Conservation (phyloP, 2,888 invertebrate species). For the Zonitis immaculata region DNA sequence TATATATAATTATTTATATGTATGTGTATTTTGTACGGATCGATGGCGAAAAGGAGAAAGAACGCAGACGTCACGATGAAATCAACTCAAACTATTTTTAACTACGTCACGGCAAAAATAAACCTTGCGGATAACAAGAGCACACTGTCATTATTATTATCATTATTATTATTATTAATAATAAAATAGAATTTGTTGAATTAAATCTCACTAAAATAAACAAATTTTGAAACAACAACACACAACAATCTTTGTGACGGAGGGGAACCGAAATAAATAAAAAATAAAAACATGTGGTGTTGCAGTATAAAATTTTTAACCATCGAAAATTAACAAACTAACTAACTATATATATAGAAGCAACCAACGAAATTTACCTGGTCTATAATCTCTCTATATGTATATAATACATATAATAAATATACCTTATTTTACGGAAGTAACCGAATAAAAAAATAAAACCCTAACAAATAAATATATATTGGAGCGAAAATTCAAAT, state of each 20-base stretch:
- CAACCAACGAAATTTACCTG: neutral
- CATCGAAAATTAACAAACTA: neutral
- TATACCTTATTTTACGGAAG: neutral
- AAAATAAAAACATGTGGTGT: neutral
- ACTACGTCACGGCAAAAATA: neutral
- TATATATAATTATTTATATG: neutral
- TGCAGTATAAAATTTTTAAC: neutral
- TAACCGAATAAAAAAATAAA: neutral
- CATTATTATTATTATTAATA: too few relatives aligned
- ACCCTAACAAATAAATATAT: neutral
- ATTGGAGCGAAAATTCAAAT: neutral
- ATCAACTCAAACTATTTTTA: constrained; percentile 1
- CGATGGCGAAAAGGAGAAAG: neutral
- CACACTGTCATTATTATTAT: neutral
- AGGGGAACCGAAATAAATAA: too few relatives aligned
- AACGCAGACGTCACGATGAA: constrained; percentile 1
- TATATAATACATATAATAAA: too few relatives aligned
- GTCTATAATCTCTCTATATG: neutral
- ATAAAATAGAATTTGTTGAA: too few relatives aligned
- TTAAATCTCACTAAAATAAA: too few relatives aligned
- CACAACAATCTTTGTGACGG: too few relatives aligned
- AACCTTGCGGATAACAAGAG: neutral
- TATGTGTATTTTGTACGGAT: neutral
- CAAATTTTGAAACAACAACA: neutral
- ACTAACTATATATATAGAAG: too few relatives aligned